A percentile compares a stretch with the other conserved stretches of the same genome.
These are phyloP conservation scores for Zophobas atratus DNA, from an alignment of 1,140 invertebrate species.

Conservation along the genomic window DNA sequence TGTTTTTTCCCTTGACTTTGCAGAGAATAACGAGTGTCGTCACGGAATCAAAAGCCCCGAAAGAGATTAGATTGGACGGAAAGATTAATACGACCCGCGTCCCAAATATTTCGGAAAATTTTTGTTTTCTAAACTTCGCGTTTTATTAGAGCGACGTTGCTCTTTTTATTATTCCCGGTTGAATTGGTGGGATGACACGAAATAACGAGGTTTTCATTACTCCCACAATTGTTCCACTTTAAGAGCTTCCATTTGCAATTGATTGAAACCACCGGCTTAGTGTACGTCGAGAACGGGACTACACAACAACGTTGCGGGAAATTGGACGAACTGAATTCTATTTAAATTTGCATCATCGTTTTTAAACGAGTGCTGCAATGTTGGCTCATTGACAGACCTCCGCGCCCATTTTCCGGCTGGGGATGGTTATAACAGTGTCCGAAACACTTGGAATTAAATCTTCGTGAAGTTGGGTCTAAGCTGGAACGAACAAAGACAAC, in stretches of 20 bases:
- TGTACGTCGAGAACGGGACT: neutral
- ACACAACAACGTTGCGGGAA: constrained; percentile 6
- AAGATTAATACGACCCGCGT: constrained; percentile 4
- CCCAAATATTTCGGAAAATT: neutral
- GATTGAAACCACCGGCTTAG: constrained; percentile 36
- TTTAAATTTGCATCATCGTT: constrained; percentile 40
- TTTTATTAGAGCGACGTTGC: neutral
- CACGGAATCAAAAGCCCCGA: constrained; percentile 24
- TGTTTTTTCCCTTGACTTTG: constrained; percentile 36
- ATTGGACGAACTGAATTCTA: constrained; percentile 35
- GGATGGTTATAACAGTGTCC: neutral
- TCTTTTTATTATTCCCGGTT: neutral
- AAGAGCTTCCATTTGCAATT: constrained; percentile 37
- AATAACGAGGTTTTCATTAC: constrained; percentile 44
- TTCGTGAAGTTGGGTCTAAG: too few relatives aligned
- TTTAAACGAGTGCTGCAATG: constrained; percentile 22
- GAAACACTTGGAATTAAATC: too few relatives aligned
- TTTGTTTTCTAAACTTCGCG: neutral
- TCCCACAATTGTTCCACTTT: constrained; percentile 37
- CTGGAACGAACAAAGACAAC: too few relatives aligned
- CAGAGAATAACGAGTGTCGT: constrained; percentile 37
- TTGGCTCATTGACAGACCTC: neutral
- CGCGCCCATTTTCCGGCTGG: neutral
- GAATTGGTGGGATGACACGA: constrained; percentile 1
- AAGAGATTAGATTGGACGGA: constrained; percentile 4